Conservation (phyloP, 2,797 vertebrate species). For the Parambassis ranga region DNA sequence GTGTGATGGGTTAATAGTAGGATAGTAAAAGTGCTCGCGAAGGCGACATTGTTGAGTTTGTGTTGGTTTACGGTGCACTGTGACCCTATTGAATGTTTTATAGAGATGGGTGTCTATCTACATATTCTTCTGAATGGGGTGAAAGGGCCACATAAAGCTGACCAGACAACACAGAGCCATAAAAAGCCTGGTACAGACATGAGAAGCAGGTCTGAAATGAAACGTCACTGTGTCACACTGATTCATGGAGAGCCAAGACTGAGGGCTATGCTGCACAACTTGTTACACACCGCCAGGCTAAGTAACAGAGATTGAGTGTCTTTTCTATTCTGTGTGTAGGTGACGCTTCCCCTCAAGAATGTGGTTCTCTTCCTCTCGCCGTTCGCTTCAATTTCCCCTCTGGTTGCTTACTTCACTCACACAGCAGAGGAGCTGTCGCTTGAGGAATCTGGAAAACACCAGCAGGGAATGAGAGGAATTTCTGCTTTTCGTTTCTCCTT, state of each 20-base stretch:
- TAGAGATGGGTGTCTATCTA: constrained; percentile 55
- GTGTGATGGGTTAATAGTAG: constrained; percentile 67
- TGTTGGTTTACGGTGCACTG: constrained; percentile 46
- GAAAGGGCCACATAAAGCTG: constrained; percentile 24
- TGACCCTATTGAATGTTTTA: constrained; percentile 54
- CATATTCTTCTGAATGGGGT: constrained; percentile 41
- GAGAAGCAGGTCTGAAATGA: constrained; percentile 1
- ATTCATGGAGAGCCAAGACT: not conserved
- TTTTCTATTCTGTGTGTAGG: constrained; percentile 60
- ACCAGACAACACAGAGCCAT: constrained; percentile 9
- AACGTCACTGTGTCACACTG: constrained; percentile 4
- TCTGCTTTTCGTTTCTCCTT: constrained; percentile 78
- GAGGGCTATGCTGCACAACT: constrained; percentile 46
- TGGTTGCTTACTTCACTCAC: constrained; percentile 68
- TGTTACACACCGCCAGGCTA: constrained; percentile 45
- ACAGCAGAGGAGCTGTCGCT: constrained; percentile 66
- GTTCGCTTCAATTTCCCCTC: constrained; percentile 71
- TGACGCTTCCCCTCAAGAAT: constrained; percentile 78
- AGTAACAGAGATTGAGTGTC: constrained; percentile 57
- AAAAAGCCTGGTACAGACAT: constrained; percentile 16
- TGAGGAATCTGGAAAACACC: constrained; percentile 85
- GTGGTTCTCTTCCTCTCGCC: constrained; percentile 73
- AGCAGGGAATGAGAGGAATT: constrained; percentile 82
- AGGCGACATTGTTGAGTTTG: constrained; percentile 44
- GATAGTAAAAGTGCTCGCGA: constrained; percentile 54